Conservation (phyloP, 1,140 invertebrate species). For the Platyura marginata region DNA sequence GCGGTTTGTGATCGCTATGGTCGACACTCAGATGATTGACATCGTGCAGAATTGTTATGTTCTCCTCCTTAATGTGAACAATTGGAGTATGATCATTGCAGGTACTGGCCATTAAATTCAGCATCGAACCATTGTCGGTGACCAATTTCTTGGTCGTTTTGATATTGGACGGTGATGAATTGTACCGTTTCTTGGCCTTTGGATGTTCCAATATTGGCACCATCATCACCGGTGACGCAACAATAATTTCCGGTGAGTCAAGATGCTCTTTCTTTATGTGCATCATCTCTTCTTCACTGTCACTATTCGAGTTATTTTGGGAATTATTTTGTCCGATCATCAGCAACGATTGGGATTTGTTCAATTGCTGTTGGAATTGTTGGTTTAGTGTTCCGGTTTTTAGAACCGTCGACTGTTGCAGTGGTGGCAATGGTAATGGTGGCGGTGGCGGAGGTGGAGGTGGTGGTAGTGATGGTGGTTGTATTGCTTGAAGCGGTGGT, state of each 20-base stretch:
- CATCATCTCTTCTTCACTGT: neutral
- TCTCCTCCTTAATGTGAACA: neutral
- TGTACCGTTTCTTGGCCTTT: slow-evolving; percentile 7
- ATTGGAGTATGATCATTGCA: neutral
- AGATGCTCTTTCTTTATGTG: neutral
- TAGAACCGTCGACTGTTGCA: neutral
- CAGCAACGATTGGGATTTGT: neutral
- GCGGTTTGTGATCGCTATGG: neutral
- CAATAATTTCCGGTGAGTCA: neutral
- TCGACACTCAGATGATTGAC: too few relatives aligned
- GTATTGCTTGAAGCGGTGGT: neutral
- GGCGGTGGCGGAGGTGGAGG: neutral
- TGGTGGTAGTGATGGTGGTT: neutral
- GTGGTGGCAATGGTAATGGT: neutral
- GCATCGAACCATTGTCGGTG: too few relatives aligned
- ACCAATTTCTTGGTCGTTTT: neutral
- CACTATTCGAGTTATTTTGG: neutral
- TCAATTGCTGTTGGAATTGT: neutral
- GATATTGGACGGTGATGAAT: slow-evolving; percentile 3
- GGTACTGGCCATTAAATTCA: neutral
- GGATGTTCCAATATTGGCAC: too few relatives aligned
- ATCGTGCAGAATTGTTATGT: neutral
- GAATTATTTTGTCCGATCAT: neutral
- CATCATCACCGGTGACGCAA: neutral
- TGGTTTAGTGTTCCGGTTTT: neutral